Conservation (phyloP, 1,140 invertebrate genomes). For the Brachionus angularis region DNA sequence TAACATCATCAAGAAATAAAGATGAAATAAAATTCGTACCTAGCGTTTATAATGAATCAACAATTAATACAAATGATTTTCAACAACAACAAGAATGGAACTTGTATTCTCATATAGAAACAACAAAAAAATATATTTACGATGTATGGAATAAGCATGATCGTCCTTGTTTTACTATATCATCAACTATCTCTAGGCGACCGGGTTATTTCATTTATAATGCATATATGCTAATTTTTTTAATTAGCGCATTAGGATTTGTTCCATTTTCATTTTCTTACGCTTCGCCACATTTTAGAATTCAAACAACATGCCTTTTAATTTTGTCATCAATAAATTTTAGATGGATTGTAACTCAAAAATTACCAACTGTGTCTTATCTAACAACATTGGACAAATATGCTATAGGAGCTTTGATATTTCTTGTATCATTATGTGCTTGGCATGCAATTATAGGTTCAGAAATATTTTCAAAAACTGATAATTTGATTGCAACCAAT, state of each 20-base stretch:
- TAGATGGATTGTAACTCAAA: slow-evolving; percentile 40
- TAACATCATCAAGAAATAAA: slow-evolving; percentile 31
- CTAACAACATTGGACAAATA: slow-evolving; percentile 43
- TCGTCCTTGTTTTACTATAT: slow-evolving; percentile 27
- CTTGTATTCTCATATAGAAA: slow-evolving; percentile 41
- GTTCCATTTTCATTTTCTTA: slow-evolving; percentile 28
- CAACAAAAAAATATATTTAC: slow-evolving; percentile 42
- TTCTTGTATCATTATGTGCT: slow-evolving; percentile 25
- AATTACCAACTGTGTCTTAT: slow-evolving; percentile 43
- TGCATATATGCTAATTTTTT: slow-evolving; percentile 40
- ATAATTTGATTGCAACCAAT: not conserved
- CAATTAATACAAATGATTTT: slow-evolving; percentile 42
- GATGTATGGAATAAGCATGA: slow-evolving; percentile 36
- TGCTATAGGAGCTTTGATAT: slow-evolving; percentile 35
- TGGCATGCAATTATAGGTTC: slow-evolving; percentile 43
- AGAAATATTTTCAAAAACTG: slow-evolving; percentile 9
- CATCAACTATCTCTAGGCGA: slow-evolving; percentile 38
- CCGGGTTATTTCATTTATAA: slow-evolving; percentile 42
- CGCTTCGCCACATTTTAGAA: slow-evolving; percentile 25
- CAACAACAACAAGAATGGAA: slow-evolving; percentile 44
- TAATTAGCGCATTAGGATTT: slow-evolving; percentile 38
- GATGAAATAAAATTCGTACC: slow-evolving; percentile 34
- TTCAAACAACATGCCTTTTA: slow-evolving; percentile 37
- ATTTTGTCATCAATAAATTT: slow-evolving; percentile 42
- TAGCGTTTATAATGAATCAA: slow-evolving; percentile 2